Conservation (phyloP, 35 echinoderm and acorn worm genomes). For the Ophiothrix spiculata region DNA sequence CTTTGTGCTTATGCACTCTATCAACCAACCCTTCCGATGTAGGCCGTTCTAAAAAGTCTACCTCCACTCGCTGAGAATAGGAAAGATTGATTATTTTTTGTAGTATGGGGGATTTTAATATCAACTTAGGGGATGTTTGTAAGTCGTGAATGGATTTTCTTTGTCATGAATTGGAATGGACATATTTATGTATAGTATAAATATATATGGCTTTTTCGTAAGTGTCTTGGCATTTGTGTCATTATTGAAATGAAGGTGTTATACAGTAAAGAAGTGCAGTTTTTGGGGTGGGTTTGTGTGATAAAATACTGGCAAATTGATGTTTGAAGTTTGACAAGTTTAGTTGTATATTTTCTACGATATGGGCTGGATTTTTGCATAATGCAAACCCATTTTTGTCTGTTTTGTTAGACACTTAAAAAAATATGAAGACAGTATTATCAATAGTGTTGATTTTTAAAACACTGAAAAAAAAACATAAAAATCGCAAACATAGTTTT, state of each 20-base stretch:
- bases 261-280: slow-evolving; percentile 22
- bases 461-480: neutral
- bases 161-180: neutral
- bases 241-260: neutral
- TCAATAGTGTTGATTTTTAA: neutral
- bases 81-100: neutral
- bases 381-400: neutral
- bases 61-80: neutral
- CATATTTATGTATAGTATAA: slow-evolving; percentile 10
- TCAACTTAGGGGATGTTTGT: no score
- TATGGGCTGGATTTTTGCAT: neutral
- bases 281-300: neutral
- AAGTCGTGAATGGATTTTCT: neutral
- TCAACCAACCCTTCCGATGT: neutral
- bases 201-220: neutral
- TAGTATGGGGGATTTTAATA: no score
- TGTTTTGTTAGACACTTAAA: neutral
- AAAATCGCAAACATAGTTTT: neutral
- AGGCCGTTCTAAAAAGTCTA: neutral
- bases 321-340: neutral
- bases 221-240: neutral
- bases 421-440: slow-evolving; percentile 2
- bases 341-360: neutral
- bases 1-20: no score
- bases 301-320: neutral